Percentiles rank a stretch among this genome's conserved stretches.
These are phyloP conservation scores for Spisula solida DNA, from an alignment of 2,888 invertebrate genomes.

Conservation along the genomic window DNA sequence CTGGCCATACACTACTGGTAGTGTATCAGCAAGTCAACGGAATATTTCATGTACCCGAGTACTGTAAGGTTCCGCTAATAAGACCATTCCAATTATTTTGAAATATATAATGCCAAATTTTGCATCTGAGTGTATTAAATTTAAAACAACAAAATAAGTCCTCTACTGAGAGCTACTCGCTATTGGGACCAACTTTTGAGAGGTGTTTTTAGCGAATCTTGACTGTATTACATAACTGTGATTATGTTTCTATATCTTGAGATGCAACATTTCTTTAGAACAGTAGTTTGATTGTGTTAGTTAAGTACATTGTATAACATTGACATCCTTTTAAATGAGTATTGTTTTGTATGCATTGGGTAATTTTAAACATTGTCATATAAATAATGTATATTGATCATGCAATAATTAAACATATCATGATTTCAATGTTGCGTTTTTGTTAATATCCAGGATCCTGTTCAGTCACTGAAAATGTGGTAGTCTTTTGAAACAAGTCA, in stretches of 20 bases:
- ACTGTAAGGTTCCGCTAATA: too few relatives aligned
- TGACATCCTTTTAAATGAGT: background rate
- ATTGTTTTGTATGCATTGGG: background rate
- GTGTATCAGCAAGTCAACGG: background rate
- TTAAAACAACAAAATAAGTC: too few relatives aligned
- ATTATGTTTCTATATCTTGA: too few relatives aligned
- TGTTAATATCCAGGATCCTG: background rate
- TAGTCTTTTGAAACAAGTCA: too few relatives aligned
- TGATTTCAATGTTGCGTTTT: background rate
- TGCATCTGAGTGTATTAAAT: background rate
- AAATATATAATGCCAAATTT: background rate
- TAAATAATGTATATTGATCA: constrained; percentile 1
- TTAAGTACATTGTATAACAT: background rate
- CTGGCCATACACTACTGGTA: background rate
- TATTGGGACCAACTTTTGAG: too few relatives aligned
- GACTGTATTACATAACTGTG: too few relatives aligned
- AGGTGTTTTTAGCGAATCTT: background rate
- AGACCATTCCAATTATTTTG: background rate
- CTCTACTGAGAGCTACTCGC: too few relatives aligned
- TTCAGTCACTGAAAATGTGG: too few relatives aligned
- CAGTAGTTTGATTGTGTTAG: too few relatives aligned
- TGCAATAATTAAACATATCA: constrained; percentile 7
- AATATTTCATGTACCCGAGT: background rate
- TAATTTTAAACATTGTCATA: constrained; percentile 8
- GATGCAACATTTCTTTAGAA: too few relatives aligned